Conservation (phyloP, 2,113 vertebrate genomes). For the Larimichthys polyactis region DNA sequence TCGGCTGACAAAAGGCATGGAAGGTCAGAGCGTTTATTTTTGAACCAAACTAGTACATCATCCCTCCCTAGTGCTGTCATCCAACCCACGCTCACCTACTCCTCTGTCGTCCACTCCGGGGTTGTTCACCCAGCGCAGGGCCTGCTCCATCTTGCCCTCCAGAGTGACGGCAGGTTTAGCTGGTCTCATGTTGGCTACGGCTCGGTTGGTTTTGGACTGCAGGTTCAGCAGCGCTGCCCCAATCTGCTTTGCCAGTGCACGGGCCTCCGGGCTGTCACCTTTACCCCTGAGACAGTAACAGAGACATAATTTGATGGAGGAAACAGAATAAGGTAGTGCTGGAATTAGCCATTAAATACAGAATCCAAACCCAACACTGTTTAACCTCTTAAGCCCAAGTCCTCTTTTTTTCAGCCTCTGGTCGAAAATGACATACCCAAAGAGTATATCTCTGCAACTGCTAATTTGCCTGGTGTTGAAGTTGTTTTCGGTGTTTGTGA, state of each 20-base stretch:
- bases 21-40: constrained; percentile 50
- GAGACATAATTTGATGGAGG: neutral
- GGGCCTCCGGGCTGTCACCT: constrained; percentile 95
- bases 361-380: neutral
- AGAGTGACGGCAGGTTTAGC: constrained; percentile 95
- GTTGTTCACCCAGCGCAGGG: constrained; percentile 96
- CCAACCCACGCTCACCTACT: constrained; percentile 87
- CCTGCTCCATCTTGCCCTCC: constrained; percentile 98
- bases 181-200: constrained; percentile 95
- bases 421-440: no score
- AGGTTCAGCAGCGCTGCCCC: constrained; percentile 93
- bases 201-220: constrained; percentile 96
- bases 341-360: neutral
- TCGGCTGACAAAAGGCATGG: neutral
- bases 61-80: neutral
- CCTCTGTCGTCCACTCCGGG: constrained; percentile 95
- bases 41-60: constrained; percentile 20
- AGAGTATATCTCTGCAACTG: no score
- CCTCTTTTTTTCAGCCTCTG: no score
- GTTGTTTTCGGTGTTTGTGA: no score
- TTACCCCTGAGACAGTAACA: constrained; percentile 87
- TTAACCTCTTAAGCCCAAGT: neutral
- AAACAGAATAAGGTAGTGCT: neutral
- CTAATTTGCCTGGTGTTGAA: no score
- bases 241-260: constrained; percentile 94